Conservation (phyloP, 2,113 vertebrate species). For the Xiphias gladius region DNA sequence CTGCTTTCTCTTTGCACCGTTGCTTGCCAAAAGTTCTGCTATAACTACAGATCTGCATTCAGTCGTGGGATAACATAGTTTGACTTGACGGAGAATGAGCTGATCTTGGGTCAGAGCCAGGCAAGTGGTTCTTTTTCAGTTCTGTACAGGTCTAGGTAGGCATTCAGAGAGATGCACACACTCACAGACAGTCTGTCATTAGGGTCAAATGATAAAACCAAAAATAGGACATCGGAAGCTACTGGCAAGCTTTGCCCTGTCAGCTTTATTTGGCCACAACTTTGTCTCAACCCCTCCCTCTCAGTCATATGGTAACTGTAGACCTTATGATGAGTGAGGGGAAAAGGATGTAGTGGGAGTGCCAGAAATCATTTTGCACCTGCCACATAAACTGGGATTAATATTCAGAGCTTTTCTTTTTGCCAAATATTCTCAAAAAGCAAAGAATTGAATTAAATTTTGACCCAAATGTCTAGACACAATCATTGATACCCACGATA, state of each 20-base stretch:
- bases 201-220: background rate
- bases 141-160: background rate
- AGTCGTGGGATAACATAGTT: slow-evolving; percentile 4
- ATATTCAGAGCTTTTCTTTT: slow-evolving; percentile 41
- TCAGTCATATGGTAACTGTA: slow-evolving; percentile 62
- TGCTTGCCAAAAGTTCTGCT: slow-evolving; percentile 12
- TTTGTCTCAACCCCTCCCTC: slow-evolving; percentile 43
- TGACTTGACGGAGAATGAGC: background rate
- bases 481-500: slow-evolving; percentile 2
- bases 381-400: slow-evolving; percentile 58
- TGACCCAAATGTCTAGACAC: slow-evolving; percentile 5
- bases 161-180: slow-evolving; percentile 1
- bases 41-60: slow-evolving; percentile 27
- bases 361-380: slow-evolving; percentile 69
- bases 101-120: slow-evolving; percentile 9
- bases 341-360: slow-evolving; percentile 45
- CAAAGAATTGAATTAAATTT: slow-evolving; percentile 12
- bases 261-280: slow-evolving; percentile 46
- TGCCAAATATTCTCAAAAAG: slow-evolving; percentile 18
- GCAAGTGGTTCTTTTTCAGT: slow-evolving; percentile 17
- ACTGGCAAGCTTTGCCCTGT: background rate
- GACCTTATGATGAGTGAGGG: slow-evolving; percentile 69
- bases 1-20: slow-evolving; percentile 60
- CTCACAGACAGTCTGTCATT: background rate
- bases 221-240: slow-evolving; percentile 42